These are phyloP conservation scores for Felis chaus DNA, from an alignment of 2,113 vertebrate species.

Conservation along the genomic window DNA sequence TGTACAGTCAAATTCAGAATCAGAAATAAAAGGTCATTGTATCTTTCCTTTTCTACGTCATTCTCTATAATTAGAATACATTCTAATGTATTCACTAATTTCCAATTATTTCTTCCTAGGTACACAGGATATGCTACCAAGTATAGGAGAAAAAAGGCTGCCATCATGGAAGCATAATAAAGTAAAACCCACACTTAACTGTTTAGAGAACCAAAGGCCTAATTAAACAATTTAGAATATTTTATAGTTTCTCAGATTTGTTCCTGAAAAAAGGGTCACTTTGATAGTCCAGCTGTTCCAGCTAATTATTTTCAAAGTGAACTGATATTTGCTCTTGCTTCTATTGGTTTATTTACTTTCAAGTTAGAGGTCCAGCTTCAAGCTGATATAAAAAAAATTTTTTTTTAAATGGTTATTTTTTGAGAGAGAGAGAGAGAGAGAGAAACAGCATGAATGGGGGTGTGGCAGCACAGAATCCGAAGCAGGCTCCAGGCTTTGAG, in stretches of 20 bases:
- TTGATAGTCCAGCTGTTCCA: background rate
- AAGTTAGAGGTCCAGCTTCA: background rate
- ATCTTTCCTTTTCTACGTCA: background rate
- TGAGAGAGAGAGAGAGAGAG: too few species aligned
- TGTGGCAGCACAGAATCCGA: too few species aligned
- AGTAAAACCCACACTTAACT: background rate
- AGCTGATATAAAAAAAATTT: background rate
- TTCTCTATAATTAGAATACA: constrained; percentile 40
- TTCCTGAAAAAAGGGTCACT: constrained; percentile 35
- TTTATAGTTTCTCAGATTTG: constrained; percentile 35
- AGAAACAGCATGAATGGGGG: too few species aligned
- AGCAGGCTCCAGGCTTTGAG: too few species aligned
- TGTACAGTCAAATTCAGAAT: constrained; percentile 37
- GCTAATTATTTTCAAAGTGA: constrained; percentile 45
- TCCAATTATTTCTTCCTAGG: constrained; percentile 60
- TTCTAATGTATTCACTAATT: constrained; percentile 53
- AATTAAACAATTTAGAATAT: constrained; percentile 21
- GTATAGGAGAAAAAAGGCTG: constrained; percentile 76
- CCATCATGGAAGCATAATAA: constrained; percentile 75
- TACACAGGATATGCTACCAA: constrained; percentile 65
- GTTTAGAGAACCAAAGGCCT: background rate
- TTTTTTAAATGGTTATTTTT: too few species aligned
- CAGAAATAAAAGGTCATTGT: constrained; percentile 69
- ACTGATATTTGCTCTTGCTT: constrained; percentile 26
- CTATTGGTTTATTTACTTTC: constrained; percentile 44